These are phyloP conservation scores for Tinea pellionella DNA, from an alignment of 2,888 invertebrate species.

Conservation along the genomic window DNA sequence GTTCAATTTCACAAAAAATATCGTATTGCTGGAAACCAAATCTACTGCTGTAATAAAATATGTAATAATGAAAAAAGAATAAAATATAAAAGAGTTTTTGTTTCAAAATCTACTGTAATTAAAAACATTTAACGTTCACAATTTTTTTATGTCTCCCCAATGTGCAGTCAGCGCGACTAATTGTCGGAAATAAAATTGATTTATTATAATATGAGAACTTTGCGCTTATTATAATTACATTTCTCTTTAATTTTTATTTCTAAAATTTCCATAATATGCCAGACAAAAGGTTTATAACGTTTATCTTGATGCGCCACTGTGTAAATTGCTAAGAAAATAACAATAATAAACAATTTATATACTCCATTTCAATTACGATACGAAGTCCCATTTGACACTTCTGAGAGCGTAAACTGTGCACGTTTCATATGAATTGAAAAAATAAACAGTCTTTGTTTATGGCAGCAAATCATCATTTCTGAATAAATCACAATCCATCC, in stretches of 20 bases:
- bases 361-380: too few relatives aligned
- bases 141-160: slow-evolving; percentile 7
- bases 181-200: slow-evolving; percentile 10
- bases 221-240: background rate
- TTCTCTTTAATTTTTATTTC: background rate
- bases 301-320: too few relatives aligned
- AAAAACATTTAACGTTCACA: background rate
- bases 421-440: too few relatives aligned
- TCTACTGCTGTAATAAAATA: background rate
- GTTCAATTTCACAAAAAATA: background rate
- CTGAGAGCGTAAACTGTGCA: too few relatives aligned
- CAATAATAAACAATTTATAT: too few relatives aligned
- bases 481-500: too few relatives aligned
- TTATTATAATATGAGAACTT: background rate
- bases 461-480: too few relatives aligned
- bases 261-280: too few relatives aligned
- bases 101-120: background rate
- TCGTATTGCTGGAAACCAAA: background rate
- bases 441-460: too few relatives aligned
- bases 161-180: slow-evolving; percentile 4
- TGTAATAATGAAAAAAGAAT: background rate
- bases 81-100: background rate
- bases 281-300: too few relatives aligned
- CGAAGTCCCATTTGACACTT: too few relatives aligned
- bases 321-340: too few relatives aligned